Percentiles rank a stretch among this genome's conserved stretches.
phyloP scores from a whole-genome alignment of 2,797 vertebrate species.

The Diglossa cyanea region DNA sequence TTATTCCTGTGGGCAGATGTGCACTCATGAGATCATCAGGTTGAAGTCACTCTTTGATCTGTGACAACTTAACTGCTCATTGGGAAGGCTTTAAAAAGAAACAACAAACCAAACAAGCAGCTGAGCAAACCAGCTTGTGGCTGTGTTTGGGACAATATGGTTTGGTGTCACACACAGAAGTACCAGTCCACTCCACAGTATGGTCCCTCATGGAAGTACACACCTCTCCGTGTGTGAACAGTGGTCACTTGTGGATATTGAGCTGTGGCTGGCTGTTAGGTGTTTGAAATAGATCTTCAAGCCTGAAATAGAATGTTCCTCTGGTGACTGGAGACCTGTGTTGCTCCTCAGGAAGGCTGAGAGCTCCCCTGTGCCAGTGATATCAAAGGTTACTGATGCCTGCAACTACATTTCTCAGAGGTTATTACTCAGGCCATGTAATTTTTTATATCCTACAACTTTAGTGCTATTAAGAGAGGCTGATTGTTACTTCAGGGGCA shows the following conservation, averaged over 20 bases:
- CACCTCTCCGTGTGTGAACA: not conserved
- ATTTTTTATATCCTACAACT: not conserved
- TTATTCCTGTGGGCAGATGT: not conserved
- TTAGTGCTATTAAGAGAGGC: not conserved
- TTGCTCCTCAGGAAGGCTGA: not conserved
- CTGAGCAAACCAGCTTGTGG: not conserved
- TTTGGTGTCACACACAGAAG: rapidly evolving
- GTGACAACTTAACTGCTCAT: not conserved
- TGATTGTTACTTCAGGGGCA: not conserved
- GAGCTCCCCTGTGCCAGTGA: not conserved
- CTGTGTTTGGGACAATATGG: not conserved
- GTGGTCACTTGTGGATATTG: not conserved
- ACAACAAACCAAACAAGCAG: not conserved
- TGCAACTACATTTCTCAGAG: not conserved
- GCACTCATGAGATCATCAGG: not conserved
- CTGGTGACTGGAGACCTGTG: not conserved
- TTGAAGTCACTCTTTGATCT: not conserved
- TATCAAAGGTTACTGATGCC: not conserved
- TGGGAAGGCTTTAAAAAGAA: not conserved
- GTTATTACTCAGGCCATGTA: not conserved
- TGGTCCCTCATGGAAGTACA: not conserved
- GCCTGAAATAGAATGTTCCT: not conserved
- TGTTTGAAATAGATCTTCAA: not conserved
- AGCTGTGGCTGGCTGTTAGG: not conserved
- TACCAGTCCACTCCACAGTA: not conserved